Conservation (phyloP, 2,888 invertebrate genomes). For the Eilema griseolum region DNA sequence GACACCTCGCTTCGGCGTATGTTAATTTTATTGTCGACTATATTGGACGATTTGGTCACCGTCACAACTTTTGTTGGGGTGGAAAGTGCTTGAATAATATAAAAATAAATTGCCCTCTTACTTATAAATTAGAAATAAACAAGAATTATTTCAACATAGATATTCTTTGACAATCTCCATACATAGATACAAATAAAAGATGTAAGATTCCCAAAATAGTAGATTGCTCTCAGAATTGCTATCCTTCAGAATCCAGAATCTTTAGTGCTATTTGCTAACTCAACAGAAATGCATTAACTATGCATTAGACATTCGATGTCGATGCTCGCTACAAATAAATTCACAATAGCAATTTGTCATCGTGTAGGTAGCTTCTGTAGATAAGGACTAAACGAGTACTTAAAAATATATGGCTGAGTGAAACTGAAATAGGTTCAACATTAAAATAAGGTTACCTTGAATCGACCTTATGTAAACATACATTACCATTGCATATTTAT, state of each 20-base stretch:
- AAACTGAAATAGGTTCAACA: slow-evolving; percentile 34
- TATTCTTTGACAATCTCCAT: slow-evolving; percentile 19
- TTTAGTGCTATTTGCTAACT: slow-evolving; percentile 47
- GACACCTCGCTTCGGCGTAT: slow-evolving; percentile 82
- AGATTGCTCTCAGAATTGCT: slow-evolving; percentile 28
- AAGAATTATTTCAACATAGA: slow-evolving; percentile 34
- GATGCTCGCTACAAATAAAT: slow-evolving; percentile 52
- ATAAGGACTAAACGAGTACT: slow-evolving; percentile 22
- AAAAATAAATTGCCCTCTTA: slow-evolving; percentile 61
- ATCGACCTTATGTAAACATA: slow-evolving; percentile 63
- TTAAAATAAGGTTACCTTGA: slow-evolving; percentile 71
- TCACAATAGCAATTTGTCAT: slow-evolving; percentile 52
- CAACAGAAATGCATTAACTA: slow-evolving; percentile 55
- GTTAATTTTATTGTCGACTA: slow-evolving; percentile 84
- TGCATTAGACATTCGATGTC: slow-evolving; percentile 55
- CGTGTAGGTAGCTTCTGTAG: slow-evolving; percentile 24
- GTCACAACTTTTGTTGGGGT: slow-evolving; percentile 77
- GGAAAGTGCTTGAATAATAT: slow-evolving; percentile 65
- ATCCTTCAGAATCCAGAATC: slow-evolving; percentile 48
- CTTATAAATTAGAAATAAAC: slow-evolving; percentile 39
- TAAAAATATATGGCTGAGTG: slow-evolving; percentile 33
- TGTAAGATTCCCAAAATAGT: slow-evolving; percentile 44
- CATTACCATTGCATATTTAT: slow-evolving; percentile 62
- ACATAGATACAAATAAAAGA: slow-evolving; percentile 29
- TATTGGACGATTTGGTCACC: slow-evolving; percentile 79